Base-by-base conservation (phyloP, 2,113 vertebrate genomes). In the Periophthalmus modestus region DNA sequence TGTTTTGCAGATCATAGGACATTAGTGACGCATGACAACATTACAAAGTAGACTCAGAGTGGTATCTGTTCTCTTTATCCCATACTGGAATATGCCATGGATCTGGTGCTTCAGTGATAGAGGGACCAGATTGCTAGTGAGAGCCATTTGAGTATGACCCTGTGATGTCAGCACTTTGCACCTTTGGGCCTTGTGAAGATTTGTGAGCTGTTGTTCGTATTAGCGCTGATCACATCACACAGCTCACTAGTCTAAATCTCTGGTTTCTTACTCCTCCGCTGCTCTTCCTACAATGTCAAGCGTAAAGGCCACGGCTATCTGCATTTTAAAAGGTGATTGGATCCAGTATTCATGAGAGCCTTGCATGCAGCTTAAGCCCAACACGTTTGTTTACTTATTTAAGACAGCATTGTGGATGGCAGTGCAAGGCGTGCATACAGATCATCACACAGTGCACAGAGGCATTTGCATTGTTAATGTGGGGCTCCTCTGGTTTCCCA, bases 321-420 rank as follows among this genome's bases (percentile, higher is more conserved):
- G 77, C 80, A 83, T 89, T 85, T 76, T 84, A 62, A 82, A 87
- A 79, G 70, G 59, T 61, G 77, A 90, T 79, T 66, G 71, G 78
- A 84, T 91, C 77, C 84, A 85, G 89, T 88, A 92, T 90, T 89
- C 81, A 93, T 91, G 84, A 81, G 66, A 55, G 39, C 71, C 74
- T 69, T 58, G 59, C 72, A 76, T 71, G 72, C 76, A 74, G 63
- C 80, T 72, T 78, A 71, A 72, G 48, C 46, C 77, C 50, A 43
- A 39, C 66, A 66, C 12, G 65, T 77, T 84, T 88, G 85, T 86
- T 87, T 90, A 84, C 89, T 88, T 89, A 84, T 88, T 82, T 77
- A 75, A 81, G 59, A 54, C 48, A 72, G 70, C 71, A 65, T 77
- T 74, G 66, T 74, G 81, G 47, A 74, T 71, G 34, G 16, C 2